Evolutionary conservation across 2,888 invertebrate genomes (phyloP).

Genomic region (Drosophila infuscata): DNA sequence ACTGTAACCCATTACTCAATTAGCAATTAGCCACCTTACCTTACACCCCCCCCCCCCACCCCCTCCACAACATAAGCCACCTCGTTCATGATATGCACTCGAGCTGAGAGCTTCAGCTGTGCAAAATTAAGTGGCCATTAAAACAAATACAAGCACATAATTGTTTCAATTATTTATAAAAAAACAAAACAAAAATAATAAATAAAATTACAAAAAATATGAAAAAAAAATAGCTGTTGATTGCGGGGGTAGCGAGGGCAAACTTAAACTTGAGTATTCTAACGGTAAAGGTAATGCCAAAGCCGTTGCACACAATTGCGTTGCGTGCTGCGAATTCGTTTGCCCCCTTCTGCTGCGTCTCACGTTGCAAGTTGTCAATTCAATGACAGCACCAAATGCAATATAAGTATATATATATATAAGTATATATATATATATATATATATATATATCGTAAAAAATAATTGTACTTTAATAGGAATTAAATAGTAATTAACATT

Average conservation of each 20-base stretch:
- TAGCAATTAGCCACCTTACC: not conserved
- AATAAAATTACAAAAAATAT: not conserved
- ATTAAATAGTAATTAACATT: slow-evolving; percentile 38
- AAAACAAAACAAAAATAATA: not conserved
- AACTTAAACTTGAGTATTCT: slow-evolving; percentile 62
- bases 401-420: slow-evolving; percentile 5
- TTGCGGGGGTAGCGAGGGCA: slow-evolving; percentile 15
- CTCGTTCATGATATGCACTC: slow-evolving; percentile 46
- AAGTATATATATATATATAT: slow-evolving; percentile 7
- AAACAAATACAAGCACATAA: slow-evolving; percentile 49
- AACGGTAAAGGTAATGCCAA: slow-evolving; percentile 56
- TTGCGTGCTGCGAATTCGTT: slow-evolving; percentile 11
- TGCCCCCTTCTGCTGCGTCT: not conserved
- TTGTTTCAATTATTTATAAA: slow-evolving; percentile 30
- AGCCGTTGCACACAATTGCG: slow-evolving; percentile 38
- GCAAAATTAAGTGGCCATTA: slow-evolving; percentile 55
- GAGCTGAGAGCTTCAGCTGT: slow-evolving; percentile 41
- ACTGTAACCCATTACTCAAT: slow-evolving; percentile 1
- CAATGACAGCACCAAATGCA: slow-evolving; percentile 67
- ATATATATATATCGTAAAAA: slow-evolving; percentile 1
- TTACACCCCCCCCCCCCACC: not conserved
- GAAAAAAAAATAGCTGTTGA: not conserved
- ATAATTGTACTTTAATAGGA: not conserved
- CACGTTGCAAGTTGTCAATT: slow-evolving; percentile 36
- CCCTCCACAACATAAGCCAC: not conserved